Evolutionary conservation across 2,888 invertebrate species (phyloP), one percentile per base, ranked within the genome.

Genomic region (Pseudoips prasinana): DNA sequence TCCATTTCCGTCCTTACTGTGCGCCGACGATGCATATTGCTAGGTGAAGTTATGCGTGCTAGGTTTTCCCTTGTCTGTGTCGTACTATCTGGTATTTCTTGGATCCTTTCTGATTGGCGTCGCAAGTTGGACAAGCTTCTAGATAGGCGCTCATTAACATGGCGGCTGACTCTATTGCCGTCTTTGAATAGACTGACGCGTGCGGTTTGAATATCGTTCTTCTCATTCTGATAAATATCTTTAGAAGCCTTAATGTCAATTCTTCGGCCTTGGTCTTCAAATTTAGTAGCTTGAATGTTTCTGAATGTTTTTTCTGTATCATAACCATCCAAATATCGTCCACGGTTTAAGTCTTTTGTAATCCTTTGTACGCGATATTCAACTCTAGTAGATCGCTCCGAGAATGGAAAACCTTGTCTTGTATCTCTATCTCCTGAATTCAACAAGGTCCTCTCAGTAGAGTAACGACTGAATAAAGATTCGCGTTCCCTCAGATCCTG

Each of bases 401-500:
- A 19, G 10, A 29, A 27, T 27, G 38, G 31, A 19, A 31, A 26
- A 17, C 3, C 25, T 29, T 33, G 22, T 22, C 23, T 39, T 29
- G 20, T 9, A 34, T 22, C 31, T 19, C 39, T 39, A 10, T 27
- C 35, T 9, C 24, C 39, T 33, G 9, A 26, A 8, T 41, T 29
- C 7, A 24, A 11, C 18, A 32, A 24, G 8, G 32, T 32, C 20
- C 30, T 41, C n/a, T 51, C 56, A 8, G 29, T 35, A 2, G 37
- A 39, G 20, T 24, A 24, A 10, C 38, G 36, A 29, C 14, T 37
- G 10, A 25, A 25, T 27, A 35, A 29, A 28, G 41, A 31, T 32
- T 41, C 32, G 9, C 43, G 45, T 29, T 46, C 40, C 20, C 33
- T 52, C 34, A 54, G 27, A 44, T 58, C 69, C 61, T 64, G 35